These are phyloP conservation scores for Microchrysa polita DNA, from an alignment of 2,888 invertebrate genomes.

Conservation along the genomic window DNA sequence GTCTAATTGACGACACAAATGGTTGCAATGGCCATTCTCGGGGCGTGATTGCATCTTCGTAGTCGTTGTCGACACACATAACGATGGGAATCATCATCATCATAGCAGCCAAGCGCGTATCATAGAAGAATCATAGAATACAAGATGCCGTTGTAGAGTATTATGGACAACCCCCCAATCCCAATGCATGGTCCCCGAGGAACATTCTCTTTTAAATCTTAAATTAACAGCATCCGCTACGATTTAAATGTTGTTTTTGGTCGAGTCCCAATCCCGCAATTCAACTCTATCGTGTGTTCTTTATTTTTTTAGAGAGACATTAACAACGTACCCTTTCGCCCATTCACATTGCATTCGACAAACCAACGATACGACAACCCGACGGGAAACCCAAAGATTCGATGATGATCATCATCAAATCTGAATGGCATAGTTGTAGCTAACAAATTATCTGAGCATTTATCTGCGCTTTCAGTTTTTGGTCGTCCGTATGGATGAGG, in stretches of 20 bases:
- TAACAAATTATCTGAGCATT: slow-evolving; percentile 43
- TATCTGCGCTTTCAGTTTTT: slow-evolving; percentile 36
- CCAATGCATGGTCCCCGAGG: slow-evolving; percentile 20
- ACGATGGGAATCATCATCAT: slow-evolving; percentile 9
- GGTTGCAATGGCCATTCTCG: slow-evolving; percentile 26
- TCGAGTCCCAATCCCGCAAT: slow-evolving; percentile 8
- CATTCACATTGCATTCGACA: not conserved
- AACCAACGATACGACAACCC: not conserved
- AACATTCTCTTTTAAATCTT: slow-evolving; percentile 37
- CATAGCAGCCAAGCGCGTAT: not conserved
- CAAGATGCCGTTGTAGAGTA: too few species aligned
- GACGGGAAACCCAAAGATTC: not conserved
- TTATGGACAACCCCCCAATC: not conserved
- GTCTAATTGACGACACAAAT: slow-evolving; percentile 35
- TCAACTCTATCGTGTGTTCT: slow-evolving; percentile 25
- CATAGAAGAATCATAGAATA: not conserved
- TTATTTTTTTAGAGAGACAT: slow-evolving; percentile 32
- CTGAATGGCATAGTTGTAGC: slow-evolving; percentile 29
- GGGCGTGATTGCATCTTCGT: slow-evolving; percentile 40
- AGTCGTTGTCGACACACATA: slow-evolving; percentile 5
- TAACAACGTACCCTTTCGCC: slow-evolving; percentile 27
- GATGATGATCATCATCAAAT: slow-evolving; percentile 32
- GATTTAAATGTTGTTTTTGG: slow-evolving; percentile 1
- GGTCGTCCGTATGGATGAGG: slow-evolving; percentile 11
- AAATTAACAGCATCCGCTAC: slow-evolving; percentile 49